These are phyloP conservation scores for Trematomus bernacchii DNA, from an alignment of 2,797 vertebrate species.

Conservation along the genomic window DNA sequence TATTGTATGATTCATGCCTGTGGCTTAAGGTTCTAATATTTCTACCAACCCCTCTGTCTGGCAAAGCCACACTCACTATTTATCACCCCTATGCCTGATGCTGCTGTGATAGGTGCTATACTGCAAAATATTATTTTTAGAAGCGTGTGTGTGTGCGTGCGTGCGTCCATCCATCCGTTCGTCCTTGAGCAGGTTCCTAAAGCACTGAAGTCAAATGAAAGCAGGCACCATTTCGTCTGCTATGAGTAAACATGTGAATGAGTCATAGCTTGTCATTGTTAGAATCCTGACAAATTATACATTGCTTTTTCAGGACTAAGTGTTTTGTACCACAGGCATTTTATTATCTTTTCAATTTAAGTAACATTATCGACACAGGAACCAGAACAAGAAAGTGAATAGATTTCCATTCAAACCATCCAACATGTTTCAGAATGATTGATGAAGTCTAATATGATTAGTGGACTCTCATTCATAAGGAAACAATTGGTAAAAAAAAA, in stretches of 20 bases:
- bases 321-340: conserved; percentile 6
- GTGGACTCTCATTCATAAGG: conserved; percentile 4
- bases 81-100: conserved; percentile 60
- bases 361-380: conserved; percentile 17
- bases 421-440: conserved; percentile 36
- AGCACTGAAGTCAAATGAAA: conserved; percentile 43
- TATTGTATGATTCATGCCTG: conserved; percentile 73
- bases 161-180: too few species aligned
- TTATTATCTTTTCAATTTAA: conserved; percentile 37
- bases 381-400: conserved; percentile 9
- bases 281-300: conserved; percentile 38
- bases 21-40: conserved; percentile 75
- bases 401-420: conserved; percentile 25
- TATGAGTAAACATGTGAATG: conserved; percentile 49
- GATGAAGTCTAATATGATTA: conserved; percentile 33
- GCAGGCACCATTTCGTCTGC: conserved; percentile 46
- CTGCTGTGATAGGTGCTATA: conserved; percentile 51
- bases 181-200: conserved; percentile 52
- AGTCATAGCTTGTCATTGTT: conserved; percentile 37
- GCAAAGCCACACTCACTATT: conserved; percentile 69
- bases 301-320: conserved; percentile 15
- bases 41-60: conserved; percentile 65
- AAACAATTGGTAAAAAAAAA: conserved; percentile 12
- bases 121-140: conserved; percentile 58
- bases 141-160: conserved; percentile 4